These are phyloP conservation scores for Nemapogon koenigi DNA, from an alignment of 2,888 invertebrate species.

Conservation along the genomic window DNA sequence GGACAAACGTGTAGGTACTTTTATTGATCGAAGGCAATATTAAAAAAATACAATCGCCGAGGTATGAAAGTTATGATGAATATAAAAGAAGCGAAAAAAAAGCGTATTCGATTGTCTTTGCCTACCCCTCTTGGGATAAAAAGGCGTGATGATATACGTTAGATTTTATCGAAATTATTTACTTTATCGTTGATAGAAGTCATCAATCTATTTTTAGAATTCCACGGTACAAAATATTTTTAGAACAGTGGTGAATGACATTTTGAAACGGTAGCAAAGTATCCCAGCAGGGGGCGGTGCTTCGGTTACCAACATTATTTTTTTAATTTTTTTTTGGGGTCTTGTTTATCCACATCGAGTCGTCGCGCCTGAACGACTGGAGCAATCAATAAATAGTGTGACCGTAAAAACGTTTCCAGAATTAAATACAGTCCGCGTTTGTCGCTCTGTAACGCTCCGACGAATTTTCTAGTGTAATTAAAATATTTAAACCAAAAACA, in stretches of 20 bases:
- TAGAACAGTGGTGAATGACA: slow-evolving; percentile 45
- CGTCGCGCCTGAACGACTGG: slow-evolving; percentile 48
- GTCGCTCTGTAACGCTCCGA: slow-evolving; percentile 25
- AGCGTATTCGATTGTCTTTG: too few species aligned
- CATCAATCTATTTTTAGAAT: too few species aligned
- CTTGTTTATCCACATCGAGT: slow-evolving; percentile 56
- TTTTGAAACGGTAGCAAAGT: slow-evolving; percentile 54
- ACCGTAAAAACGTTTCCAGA: slow-evolving; percentile 49
- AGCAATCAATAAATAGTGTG: slow-evolving; percentile 56
- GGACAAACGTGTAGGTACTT: too few species aligned
- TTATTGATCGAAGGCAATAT: too few species aligned
- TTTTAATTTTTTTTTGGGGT: slow-evolving; percentile 43
- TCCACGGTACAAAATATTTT: too few species aligned
- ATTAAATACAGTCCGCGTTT: slow-evolving; percentile 40
- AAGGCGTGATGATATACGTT: not conserved
- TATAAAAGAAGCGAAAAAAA: too few species aligned
- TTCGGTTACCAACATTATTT: slow-evolving; percentile 50
- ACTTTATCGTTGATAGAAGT: not conserved
- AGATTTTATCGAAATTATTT: not conserved
- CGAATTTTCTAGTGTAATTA: slow-evolving; percentile 29
- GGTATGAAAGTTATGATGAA: too few species aligned
- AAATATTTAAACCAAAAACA: too few species aligned
- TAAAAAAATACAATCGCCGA: too few species aligned
- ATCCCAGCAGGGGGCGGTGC: slow-evolving; percentile 55
- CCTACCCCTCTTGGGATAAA: too few species aligned